Base-by-base conservation (phyloP, 2,797 vertebrate species). In the Prionace glauca region DNA sequence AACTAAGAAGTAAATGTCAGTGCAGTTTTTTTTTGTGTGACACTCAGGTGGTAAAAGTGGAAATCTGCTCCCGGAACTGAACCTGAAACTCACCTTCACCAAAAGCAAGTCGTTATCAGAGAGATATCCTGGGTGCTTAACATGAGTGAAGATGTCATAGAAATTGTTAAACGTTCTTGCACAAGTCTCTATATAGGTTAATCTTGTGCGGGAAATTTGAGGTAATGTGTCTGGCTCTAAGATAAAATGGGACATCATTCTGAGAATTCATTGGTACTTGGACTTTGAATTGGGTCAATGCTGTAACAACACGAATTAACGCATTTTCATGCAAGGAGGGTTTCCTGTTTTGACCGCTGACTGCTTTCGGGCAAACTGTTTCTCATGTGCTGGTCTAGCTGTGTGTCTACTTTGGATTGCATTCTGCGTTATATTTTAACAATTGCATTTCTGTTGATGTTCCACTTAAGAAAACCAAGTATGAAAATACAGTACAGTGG, bases 281-380 rank as follows among this genome's bases (percentile, higher is more conserved):
- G 62, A 67, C 65, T 69, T 72, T 45, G 69, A 94, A 94, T 45
- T 18, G 62, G 67, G 67, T 94, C 67, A 94, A 12, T 26, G 69
- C n/a, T 69, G 41, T 14, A 24, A 9, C 20, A 2, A 94, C 10
- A 69, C 56, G 14, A 45, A 18, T 94, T 41, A 45, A 26, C 56
- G 5, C 26, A 69, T 8, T 0, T 94, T 72, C 26, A 32, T 72
- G 22, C 41, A 74, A 45, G 2, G 29, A 24, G 56, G 26, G 24
- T 56, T 74, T 94, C 69, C 93, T 94, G 93, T 94, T 94, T 36
- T 71, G 69, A 74, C 12, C 93, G 74, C 69, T 71, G 12, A 14
- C 5, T 94, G 36, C 12, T 94, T 71, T 45, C 26, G 67, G 36
- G 72, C 41, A 50, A 32, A 69, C 26, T 71, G 67, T 45, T 94